Base-by-base conservation (phyloP, 2,888 invertebrate species). In the Adelognathus sp. region DNA sequence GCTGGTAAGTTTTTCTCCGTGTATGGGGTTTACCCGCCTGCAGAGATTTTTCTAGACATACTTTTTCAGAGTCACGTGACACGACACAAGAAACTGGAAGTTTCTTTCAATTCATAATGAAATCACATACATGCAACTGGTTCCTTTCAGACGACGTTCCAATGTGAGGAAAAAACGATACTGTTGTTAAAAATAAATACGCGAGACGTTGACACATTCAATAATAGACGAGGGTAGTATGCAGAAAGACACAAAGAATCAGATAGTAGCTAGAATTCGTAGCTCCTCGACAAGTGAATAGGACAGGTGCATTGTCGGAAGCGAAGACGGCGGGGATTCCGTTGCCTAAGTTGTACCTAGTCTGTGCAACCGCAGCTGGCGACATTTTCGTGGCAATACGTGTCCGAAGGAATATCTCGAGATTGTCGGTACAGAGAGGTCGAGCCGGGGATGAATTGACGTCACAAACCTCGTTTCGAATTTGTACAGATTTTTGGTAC, bases 241-340 rank as follows among this genome's bases (percentile, higher is more conserved):
- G 9, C 58, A 27, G 14, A 61, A 18, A 67, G 36, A 74, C 44
- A n/a, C n/a, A 33, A 16, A 54, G 24, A 36, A 7, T 21, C 41
- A 46, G 50, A 31, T n/a, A n/a, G 14, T 18, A 7, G 33, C 63
- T 64, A 56, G 29, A 63, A 44, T 50, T 21, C 36, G 33, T 14
- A n/a, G 64, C 24, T 60, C 14, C 63, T 73, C 41, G 69, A 52
- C 52, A 74, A 41, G 63, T 64, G 24, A 64, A 70, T 58, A 81
- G 76, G 85, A 81, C 86, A 86, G 85, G 78, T 87, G 85, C 82
- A 78, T 80, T 77, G 82, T 83, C 82, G 80, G 61, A 73, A 82
- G 60, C 64, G 81, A 84, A 83, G 80, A 72, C 77, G 31, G 69
- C 50, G 50, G 36, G n/a, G n/a, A n/a, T n/a, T n/a, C n/a, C 60